Evolutionary conservation across 1,140 invertebrate genomes (phyloP).

Genomic region (Megalonaias nervosa): DNA sequence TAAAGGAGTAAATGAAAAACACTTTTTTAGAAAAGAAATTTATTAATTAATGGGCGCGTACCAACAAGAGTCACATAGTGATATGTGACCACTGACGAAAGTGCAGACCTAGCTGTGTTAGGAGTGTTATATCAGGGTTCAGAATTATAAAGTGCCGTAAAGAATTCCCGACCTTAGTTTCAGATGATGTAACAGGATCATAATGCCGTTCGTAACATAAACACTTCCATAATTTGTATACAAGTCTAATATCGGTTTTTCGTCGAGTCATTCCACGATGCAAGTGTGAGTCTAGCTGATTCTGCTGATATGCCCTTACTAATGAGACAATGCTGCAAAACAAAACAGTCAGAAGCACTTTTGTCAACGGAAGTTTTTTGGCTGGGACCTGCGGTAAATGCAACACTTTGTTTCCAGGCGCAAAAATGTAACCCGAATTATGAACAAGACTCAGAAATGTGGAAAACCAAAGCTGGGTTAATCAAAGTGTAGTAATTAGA

Average conservation of each 20-base stretch:
- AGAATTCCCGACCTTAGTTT: conserved; percentile 4
- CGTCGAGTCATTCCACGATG: not conserved
- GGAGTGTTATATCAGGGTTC: not conserved
- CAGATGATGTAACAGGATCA: not conserved
- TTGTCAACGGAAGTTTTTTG: not conserved
- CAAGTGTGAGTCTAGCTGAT: not conserved
- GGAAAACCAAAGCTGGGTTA: conserved; percentile 37
- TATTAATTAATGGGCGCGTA: too few relatives aligned
- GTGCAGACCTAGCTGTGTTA: conserved; percentile 1
- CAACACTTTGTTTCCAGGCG: not conserved
- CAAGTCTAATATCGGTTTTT: not conserved
- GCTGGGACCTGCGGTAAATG: not conserved
- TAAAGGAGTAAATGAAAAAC: too few relatives aligned
- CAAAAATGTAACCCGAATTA: conserved; percentile 7
- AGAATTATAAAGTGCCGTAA: not conserved
- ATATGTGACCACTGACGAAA: not conserved
- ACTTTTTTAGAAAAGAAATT: too few relatives aligned
- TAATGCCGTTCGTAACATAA: conserved; percentile 16
- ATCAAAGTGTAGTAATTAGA: conserved; percentile 34
- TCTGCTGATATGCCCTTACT: conserved; percentile 7
- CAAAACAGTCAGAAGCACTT: conserved; percentile 1
- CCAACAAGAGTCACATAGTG: too few relatives aligned
- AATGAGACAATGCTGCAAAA: conserved; percentile 2
- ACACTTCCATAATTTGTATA: not conserved
- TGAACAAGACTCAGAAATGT: conserved; percentile 17